A percentile compares a stretch with the other conserved stretches of the same genome.
These are phyloP conservation scores for Margarornis squamiger DNA, from an alignment of 2,797 vertebrate genomes.

Conservation along the genomic window DNA sequence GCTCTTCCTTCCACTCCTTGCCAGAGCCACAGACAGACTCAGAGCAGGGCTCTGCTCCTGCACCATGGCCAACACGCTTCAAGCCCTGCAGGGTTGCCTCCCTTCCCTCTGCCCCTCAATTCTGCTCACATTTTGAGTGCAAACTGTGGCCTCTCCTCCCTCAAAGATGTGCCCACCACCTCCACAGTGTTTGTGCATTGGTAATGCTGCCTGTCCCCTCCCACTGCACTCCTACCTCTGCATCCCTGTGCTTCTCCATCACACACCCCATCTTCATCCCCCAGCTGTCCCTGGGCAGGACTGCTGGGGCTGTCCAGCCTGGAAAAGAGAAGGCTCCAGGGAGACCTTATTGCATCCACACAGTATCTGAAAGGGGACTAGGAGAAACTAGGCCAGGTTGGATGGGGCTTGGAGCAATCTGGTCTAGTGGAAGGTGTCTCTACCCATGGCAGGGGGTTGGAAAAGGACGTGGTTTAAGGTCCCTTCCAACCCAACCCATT, in stretches of 20 bases:
- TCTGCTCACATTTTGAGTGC: neutral
- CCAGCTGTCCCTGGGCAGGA: neutral
- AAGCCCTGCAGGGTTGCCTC: neutral
- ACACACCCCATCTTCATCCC: neutral
- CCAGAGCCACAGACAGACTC: neutral
- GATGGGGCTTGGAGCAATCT: neutral
- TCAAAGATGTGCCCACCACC: neutral
- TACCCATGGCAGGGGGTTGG: neutral
- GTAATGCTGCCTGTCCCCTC: neutral
- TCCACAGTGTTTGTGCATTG: accelerated
- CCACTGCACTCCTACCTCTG: neutral
- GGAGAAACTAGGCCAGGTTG: neutral
- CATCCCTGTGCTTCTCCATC: neutral
- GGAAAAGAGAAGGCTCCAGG: neutral
- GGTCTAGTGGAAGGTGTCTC: neutral
- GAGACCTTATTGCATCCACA: neutral
- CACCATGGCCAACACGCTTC: accelerated
- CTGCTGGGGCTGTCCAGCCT: neutral
- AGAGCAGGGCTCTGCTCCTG: neutral
- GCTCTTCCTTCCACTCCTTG: neutral
- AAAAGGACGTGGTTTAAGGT: neutral
- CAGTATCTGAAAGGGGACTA: neutral
- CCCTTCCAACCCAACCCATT: neutral
- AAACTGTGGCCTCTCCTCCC: neutral
- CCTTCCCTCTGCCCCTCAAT: neutral